Evolutionary conservation across 2,113 vertebrate species (phyloP), one percentile per base, ranked within the genome.

Genomic region (Corapipo altera): DNA sequence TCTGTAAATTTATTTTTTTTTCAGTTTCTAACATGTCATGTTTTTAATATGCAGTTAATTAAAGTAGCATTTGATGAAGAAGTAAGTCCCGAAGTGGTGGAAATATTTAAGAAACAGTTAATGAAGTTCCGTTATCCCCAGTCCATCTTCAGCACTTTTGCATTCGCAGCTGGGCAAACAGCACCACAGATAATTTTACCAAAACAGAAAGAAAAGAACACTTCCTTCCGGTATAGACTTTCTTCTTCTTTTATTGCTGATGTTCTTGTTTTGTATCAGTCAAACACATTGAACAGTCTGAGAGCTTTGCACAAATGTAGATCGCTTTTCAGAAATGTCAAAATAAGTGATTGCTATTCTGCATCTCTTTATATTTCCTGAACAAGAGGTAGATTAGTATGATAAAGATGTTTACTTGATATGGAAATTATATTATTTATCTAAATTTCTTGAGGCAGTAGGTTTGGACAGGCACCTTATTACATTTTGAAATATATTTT

Each of bases 41-140:
- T 97, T 82, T 97, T 95, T 96, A 84, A 77, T 86, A 78, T 92
- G 26, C 95, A 99, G 99, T 92, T 99, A 94, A 99, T 99, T 97
- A 99, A 99, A 97, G 99, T 99, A 93, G 99, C 99, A 22, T 99
- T 99, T 97, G 99, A 99, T 94, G 99, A 99, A 96, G 99, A 99
- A 98, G 99, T 99, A 65, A 99, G 98, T 91, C 98, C 99, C 2
- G 99, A 99, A 97, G 98, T 98, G 97, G 99, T 99, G 88, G 99
- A 99, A 97, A 98, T 99, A 97, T 99, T 99, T 97, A 99, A 98
- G 97, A 99, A 99, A 48, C 99, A 99, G 77, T 93, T 99, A 58
- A 99, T 98, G 98, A 99, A 99, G 97, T 98, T 99, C 94, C 99
- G 99, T 94, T 99, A 99, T 79, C 99, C 99, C 66, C 99, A 99